Evolutionary conservation across 2,888 invertebrate species (phyloP).

Genomic region (Tricholauxania praeusta): DNA sequence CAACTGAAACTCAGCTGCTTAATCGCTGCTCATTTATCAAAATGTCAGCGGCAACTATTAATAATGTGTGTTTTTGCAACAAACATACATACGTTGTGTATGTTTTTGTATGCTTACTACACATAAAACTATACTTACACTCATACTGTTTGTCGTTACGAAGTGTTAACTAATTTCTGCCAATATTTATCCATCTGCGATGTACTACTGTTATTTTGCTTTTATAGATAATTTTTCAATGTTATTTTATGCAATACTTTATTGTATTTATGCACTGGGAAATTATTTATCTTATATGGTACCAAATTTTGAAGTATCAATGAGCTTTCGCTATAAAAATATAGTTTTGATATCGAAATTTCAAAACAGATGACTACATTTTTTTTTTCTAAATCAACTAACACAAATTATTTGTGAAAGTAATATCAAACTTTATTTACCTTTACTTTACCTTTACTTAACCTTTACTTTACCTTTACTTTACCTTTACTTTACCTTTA

Average conservation of each 20-base stretch:
- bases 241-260: background rate
- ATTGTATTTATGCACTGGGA: too few species aligned
- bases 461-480: too few species aligned
- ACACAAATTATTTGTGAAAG: too few species aligned
- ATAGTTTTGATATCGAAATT: too few species aligned
- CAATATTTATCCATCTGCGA: conserved; percentile 27
- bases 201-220: background rate
- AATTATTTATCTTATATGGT: too few species aligned
- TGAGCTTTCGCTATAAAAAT: too few species aligned
- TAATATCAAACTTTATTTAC: too few species aligned
- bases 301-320: too few species aligned
- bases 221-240: conserved; percentile 8
- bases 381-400: too few species aligned
- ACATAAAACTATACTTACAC: background rate
- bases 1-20: conserved; percentile 34
- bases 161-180: conserved; percentile 28
- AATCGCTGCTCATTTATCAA: conserved; percentile 60
- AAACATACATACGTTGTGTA: background rate
- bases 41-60: conserved; percentile 63
- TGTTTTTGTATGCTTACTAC: background rate
- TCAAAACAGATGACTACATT: too few species aligned
- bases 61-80: conserved; percentile 40
- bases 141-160: background rate
- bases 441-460: too few species aligned
- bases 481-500: too few species aligned